Conservation (phyloP, 2,797 vertebrate genomes). For the Ctenosaura bakeri region DNA sequence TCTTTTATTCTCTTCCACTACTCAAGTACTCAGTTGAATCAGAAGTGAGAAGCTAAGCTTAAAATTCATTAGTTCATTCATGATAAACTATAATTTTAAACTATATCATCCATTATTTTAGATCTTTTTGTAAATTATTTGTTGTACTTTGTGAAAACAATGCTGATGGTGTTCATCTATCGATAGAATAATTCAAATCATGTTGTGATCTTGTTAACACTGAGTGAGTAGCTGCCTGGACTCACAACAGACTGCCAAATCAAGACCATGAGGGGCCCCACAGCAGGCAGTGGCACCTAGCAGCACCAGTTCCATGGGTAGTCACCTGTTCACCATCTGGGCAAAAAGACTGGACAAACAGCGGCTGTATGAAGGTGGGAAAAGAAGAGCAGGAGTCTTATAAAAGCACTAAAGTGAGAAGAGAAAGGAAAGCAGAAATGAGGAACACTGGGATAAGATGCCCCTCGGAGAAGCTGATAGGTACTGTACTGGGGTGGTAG, state of each 20-base stretch:
- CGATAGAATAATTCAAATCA: not conserved
- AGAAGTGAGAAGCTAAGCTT: not conserved
- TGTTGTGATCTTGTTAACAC: not conserved
- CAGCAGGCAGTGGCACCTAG: too few relatives aligned
- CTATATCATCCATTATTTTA: not conserved
- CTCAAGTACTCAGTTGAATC: constrained; percentile 15
- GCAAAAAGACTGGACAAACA: not conserved
- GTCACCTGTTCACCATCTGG: not conserved
- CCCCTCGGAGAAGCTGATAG: not conserved
- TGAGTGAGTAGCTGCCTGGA: not conserved
- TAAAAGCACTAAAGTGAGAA: not conserved
- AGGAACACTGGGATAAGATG: not conserved
- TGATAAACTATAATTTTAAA: not conserved
- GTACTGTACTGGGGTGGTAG: not conserved
- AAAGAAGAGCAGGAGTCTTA: not conserved
- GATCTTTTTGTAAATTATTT: not conserved
- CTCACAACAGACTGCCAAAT: not conserved
- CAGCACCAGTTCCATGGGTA: not conserved
- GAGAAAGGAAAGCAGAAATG: not conserved
- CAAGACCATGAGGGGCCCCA: not conserved
- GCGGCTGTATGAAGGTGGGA: not conserved
- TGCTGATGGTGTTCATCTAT: not conserved
- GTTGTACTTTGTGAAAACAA: not conserved
- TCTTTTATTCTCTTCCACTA: not conserved
- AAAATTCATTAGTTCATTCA: not conserved